phyloP scores from a whole-genome alignment of 2,888 invertebrate species.

The Ditylenchus weischeri region DNA sequence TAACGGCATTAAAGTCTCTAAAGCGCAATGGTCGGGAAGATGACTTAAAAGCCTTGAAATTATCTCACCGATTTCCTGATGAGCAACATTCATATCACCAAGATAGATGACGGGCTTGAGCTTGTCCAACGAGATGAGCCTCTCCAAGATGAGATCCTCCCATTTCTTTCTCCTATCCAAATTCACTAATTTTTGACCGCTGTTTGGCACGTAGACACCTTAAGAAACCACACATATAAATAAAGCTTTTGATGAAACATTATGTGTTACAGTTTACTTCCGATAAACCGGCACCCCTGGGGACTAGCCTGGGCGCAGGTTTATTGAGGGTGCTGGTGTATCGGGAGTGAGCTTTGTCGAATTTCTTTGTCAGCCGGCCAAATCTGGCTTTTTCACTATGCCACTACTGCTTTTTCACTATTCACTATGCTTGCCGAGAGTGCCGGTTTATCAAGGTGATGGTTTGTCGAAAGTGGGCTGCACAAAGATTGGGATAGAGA shows the following conservation, averaged over 20 bases:
- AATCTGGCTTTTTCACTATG: too few relatives aligned
- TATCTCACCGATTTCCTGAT: slow-evolving; percentile 77
- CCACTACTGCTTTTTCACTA: too few relatives aligned
- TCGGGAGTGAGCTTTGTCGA: too few relatives aligned
- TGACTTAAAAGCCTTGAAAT: not conserved
- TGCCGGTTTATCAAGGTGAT: too few relatives aligned
- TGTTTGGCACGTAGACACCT: slow-evolving; percentile 79
- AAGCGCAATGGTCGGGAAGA: not conserved
- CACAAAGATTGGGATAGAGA: not conserved
- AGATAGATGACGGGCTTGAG: slow-evolving; percentile 81
- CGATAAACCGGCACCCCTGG: too few relatives aligned
- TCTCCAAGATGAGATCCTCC: slow-evolving; percentile 79
- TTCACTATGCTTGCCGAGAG: too few relatives aligned
- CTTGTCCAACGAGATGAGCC: slow-evolving; percentile 75
- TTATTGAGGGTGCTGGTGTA: too few relatives aligned
- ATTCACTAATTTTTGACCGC: slow-evolving; percentile 81
- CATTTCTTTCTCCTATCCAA: slow-evolving; percentile 79
- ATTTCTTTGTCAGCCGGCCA: too few relatives aligned
- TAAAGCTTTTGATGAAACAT: not conserved
- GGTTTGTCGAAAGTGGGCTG: too few relatives aligned
- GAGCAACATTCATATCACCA: slow-evolving; percentile 96
- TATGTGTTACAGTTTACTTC: not conserved
- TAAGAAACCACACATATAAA: slow-evolving; percentile 51
- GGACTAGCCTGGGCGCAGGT: too few relatives aligned
- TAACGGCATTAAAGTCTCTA: not conserved